Evolutionary conservation across 2,797 vertebrate genomes (phyloP).

Genomic region (Molothrus aeneus): DNA sequence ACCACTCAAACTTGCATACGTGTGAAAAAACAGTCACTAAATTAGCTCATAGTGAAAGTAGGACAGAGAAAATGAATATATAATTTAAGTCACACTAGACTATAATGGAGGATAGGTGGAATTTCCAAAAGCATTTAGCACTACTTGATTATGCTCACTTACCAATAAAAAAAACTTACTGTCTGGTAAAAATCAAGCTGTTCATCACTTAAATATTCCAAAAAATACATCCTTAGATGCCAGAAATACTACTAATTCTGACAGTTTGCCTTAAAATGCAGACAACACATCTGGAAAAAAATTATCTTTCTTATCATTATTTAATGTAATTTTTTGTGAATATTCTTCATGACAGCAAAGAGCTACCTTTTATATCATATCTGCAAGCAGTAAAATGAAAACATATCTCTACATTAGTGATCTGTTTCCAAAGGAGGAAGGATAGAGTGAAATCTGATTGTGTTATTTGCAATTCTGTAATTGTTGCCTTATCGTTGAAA

Average conservation of each 20-base stretch:
- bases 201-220: background rate
- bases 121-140: background rate
- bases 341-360: background rate
- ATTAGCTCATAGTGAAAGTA: background rate
- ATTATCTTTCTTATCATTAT: background rate
- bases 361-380: background rate
- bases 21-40: background rate
- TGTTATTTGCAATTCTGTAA: slow-evolving; percentile 43
- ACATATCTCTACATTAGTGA: background rate
- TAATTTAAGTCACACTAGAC: background rate
- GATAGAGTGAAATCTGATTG: background rate
- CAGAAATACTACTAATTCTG: background rate
- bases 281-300: background rate
- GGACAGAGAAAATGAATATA: background rate
- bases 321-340: background rate
- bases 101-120: background rate
- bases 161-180: background rate
- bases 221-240: background rate
- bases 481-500: slow-evolving; percentile 41
- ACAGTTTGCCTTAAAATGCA: background rate
- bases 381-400: slow-evolving; percentile 36
- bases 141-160: background rate
- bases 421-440: slow-evolving; percentile 38
- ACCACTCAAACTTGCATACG: background rate
- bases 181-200: background rate